phyloP scores from a whole-genome alignment of 2,888 invertebrate species.

The Cataglyphis cursor region DNA sequence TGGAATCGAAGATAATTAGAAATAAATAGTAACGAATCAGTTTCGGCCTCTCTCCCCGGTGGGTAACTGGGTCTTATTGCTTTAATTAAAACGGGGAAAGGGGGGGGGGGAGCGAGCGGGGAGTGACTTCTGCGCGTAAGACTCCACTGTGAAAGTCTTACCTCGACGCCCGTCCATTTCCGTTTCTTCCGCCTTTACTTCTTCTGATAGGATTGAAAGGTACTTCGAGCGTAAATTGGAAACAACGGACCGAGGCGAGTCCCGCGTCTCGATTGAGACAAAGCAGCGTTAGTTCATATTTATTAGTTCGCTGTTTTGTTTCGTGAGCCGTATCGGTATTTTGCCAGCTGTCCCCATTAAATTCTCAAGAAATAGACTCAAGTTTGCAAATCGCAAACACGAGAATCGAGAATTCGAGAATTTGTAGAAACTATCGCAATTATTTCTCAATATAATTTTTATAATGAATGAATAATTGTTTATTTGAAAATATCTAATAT shows the following conservation, averaged over 20 bases:
- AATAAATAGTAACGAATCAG: constrained; percentile 84
- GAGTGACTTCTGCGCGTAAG: constrained; percentile 64
- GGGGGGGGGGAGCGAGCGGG: not conserved
- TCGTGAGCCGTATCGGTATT: constrained; percentile 25
- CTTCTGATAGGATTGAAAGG: constrained; percentile 85
- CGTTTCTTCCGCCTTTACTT: constrained; percentile 72
- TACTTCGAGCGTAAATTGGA: constrained; percentile 85
- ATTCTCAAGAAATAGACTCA: constrained; percentile 1
- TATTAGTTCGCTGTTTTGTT: constrained; percentile 77
- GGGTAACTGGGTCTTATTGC: constrained; percentile 82
- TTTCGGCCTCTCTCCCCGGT: constrained; percentile 42
- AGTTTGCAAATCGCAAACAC: not conserved
- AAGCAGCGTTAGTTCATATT: constrained; percentile 82
- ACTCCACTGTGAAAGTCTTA: constrained; percentile 54
- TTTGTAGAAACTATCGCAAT: not conserved
- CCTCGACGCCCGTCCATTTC: constrained; percentile 40
- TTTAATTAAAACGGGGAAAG: constrained; percentile 83
- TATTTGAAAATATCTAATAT: not conserved
- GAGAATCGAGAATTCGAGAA: not conserved
- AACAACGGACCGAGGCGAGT: constrained; percentile 83
- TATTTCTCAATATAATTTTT: constrained; percentile 18
- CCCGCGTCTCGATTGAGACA: constrained; percentile 83
- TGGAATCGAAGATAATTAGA: constrained; percentile 87
- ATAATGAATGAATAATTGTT: not conserved
- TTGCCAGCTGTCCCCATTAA: constrained; percentile 19